Conservation (phyloP, 2,797 vertebrate species). For the Sebastiscus albofasciatus region DNA sequence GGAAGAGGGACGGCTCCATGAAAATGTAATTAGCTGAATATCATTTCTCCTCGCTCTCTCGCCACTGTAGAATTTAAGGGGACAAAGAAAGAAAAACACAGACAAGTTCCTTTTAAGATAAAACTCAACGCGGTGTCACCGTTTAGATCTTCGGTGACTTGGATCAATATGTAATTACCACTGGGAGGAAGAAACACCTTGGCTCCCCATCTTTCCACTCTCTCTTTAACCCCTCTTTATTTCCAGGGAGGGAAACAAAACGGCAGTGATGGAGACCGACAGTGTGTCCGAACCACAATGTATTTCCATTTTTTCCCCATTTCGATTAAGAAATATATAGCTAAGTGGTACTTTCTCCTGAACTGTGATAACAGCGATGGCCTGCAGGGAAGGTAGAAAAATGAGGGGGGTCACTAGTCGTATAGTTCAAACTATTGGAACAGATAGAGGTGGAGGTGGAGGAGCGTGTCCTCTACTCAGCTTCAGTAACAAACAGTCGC, state of each 20-base stretch:
- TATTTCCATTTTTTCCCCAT: not conserved
- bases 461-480: constrained; percentile 9
- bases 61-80: constrained; percentile 53
- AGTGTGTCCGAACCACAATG: not conserved
- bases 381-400: constrained; percentile 9
- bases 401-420: not conserved
- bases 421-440: constrained; percentile 32
- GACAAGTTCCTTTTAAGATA: constrained; percentile 63
- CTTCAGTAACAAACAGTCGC: not conserved
- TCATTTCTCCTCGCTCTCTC: constrained; percentile 55
- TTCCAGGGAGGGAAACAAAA: constrained; percentile 30
- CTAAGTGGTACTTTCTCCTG: not conserved
- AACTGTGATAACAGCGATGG: not conserved
- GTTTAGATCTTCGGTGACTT: constrained; percentile 71
- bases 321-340: constrained; percentile 40
- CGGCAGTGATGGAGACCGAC: constrained; percentile 26
- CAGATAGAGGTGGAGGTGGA: constrained; percentile 21
- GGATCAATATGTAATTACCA: constrained; percentile 81
- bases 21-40: constrained; percentile 79
- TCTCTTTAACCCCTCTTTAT: constrained; percentile 61
- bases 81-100: constrained; percentile 36
- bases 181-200: constrained; percentile 57
- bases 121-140: constrained; percentile 67
- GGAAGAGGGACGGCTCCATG: constrained; percentile 59
- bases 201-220: constrained; percentile 39